A percentile compares a stretch with the other conserved stretches of the same genome.
Evolutionary conservation across 2,113 vertebrate genomes (phyloP).

Genomic region (Acanthisitta chloris): DNA sequence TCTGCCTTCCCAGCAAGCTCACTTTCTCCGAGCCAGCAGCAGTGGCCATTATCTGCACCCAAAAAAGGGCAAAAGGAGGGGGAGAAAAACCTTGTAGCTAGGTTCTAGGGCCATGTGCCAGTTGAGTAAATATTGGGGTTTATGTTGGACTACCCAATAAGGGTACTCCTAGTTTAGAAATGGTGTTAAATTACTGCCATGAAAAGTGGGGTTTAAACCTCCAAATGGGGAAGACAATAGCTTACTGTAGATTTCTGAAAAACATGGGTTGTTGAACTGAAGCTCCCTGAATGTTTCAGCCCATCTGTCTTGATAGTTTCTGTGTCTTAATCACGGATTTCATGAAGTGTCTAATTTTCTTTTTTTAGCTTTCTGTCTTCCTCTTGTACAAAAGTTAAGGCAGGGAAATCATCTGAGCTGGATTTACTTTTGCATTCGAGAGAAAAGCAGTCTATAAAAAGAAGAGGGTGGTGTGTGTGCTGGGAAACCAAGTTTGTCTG

Average conservation of each 20-base stretch:
- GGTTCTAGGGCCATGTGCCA: background rate
- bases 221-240: background rate
- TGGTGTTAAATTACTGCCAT: background rate
- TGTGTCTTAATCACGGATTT: constrained; percentile 68
- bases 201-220: background rate
- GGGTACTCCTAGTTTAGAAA: background rate
- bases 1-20: background rate
- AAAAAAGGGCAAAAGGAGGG: background rate
- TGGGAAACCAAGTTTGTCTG: background rate
- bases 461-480: constrained; percentile 6
- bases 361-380: constrained; percentile 66
- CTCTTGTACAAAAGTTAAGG: constrained; percentile 60
- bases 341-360: constrained; percentile 65
- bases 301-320: constrained; percentile 71
- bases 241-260: background rate
- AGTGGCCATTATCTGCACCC: background rate
- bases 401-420: constrained; percentile 54
- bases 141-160: background rate
- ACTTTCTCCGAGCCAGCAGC: background rate
- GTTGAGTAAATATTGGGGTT: background rate
- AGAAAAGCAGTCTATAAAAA: constrained; percentile 42
- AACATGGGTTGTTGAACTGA: constrained; percentile 9
- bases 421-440: constrained; percentile 29
- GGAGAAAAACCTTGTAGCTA: background rate
- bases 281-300: constrained; percentile 44